Evolutionary conservation across 1,140 invertebrate genomes (phyloP), one percentile per base, ranked within the genome.

Genomic region (Temnothorax curvispinosus): DNA sequence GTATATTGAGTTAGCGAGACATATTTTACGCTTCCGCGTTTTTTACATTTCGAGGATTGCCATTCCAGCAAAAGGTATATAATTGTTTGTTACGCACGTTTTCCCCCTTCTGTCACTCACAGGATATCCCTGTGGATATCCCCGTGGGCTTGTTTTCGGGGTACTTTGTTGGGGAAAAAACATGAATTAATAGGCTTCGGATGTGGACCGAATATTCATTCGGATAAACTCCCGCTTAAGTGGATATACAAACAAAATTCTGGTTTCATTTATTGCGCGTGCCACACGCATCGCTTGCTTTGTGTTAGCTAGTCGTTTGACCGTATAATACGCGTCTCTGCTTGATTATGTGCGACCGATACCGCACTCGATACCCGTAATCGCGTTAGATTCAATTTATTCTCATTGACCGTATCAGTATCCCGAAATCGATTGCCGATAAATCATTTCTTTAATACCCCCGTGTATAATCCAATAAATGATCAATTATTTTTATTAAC

Each of bases 191-290:
- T 78, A 78, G 60, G n/a, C 8, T 77, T 38, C 32, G 44, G 11
- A 35, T 50, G 47, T 9, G 13, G 8, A 47, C 21, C 47, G 35
- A 8, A 32, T 41, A 41, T 81, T 69, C 35, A 41, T 54, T 54
- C 50, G 47, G 13, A 69, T 69, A 81, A 81, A 81, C 21, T 54
- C 11, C 21, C 64, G 64, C 38, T 67, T 64, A 69, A 41, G 13
- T 69, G 77, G 35, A 69, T 69, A 35, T 41, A n/a, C 47, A 81
- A 81, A 81, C 69, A 81, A 69, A 81, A 81, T 35, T 21, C n/a
- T 41, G n/a, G 35, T 54, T 15, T 54, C 62, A 41, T 52, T 81
- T 69, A 41, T 80, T 67, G 77, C 32, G 35, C 15, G 13, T 9
- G 44, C n/a, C 5, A 58, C 58, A 47, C 75, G 75, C 58, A 78